Evolutionary conservation across 1,140 invertebrate species (phyloP).

Genomic region (Leptopilina clavipes): DNA sequence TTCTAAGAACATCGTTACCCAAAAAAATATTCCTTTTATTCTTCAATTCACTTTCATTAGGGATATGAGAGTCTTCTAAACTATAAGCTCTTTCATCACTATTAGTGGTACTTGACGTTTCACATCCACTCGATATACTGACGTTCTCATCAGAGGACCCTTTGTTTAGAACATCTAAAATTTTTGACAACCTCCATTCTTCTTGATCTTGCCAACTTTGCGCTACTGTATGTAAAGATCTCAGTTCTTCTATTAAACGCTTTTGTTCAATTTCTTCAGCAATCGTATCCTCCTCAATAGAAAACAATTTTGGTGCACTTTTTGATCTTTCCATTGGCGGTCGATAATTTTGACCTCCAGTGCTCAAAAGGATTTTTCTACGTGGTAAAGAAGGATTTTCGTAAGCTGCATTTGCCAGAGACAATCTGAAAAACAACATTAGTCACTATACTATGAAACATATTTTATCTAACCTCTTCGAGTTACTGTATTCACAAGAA

Average conservation of each 20-base stretch:
- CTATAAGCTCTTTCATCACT: conserved; percentile 68
- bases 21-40: conserved; percentile 42
- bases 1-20: conserved; percentile 12
- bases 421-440: conserved; percentile 75
- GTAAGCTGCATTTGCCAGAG: conserved; percentile 89
- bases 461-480: too few relatives aligned
- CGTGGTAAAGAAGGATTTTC: conserved; percentile 88
- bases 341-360: conserved; percentile 87
- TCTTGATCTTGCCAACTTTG: conserved; percentile 62
- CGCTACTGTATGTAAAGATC: conserved; percentile 69
- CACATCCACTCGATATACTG: conserved; percentile 85
- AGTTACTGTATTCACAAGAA: too few relatives aligned
- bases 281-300: conserved; percentile 94
- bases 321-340: conserved; percentile 95
- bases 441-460: too few relatives aligned
- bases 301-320: conserved; percentile 94
- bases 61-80: conserved; percentile 50
- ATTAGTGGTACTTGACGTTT: conserved; percentile 83
- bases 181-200: conserved; percentile 67
- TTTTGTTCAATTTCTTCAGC: conserved; percentile 84
- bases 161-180: conserved; percentile 69
- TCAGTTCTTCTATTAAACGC: conserved; percentile 68
- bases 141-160: conserved; percentile 80
- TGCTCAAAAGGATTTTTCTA: conserved; percentile 86
- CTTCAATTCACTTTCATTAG: conserved; percentile 39